Base-by-base conservation (phyloP, 2,113 vertebrate species). In the Lamprotornis superbus region DNA sequence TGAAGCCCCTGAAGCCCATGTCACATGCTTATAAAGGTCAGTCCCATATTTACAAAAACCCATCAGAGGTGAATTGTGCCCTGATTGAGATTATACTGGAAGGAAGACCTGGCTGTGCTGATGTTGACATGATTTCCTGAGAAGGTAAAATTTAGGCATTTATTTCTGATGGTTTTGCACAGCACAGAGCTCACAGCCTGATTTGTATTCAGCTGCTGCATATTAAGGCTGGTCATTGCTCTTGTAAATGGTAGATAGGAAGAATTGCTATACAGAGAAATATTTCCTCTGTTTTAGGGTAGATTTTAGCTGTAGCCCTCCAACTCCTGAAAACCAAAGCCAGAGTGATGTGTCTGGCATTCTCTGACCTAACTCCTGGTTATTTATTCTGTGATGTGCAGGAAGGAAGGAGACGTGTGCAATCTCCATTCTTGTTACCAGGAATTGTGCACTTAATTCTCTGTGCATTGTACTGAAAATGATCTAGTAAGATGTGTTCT, bases 361-460 rank as follows among this genome's bases (percentile, higher is more conserved):
- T 90, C 82, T 39, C 86, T 57, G 75, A 89, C 80, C 89, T 63
- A 4, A 1, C 76, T 80, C 79, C 59, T 3, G 1, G 61, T 83
- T 80, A 89, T 92, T 94, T 94, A 89, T 95, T 75, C 87, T 3
- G 13, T 10, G 56, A 61, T 42, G 84, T 44, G 84, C 92, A 91
- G 83, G 92, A 79, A 94, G 89, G 91, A 91, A 84, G 90, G 84
- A 84, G 97, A 93, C 4, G 59, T 52, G 76, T 44, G 57, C 95
- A 94, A 94, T 95, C 96, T 94, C 94, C 93, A 80, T 95, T 93
- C 95, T 94, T 87, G 89, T 95, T 95, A 91, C 84, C 90, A 89
- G 95, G 93, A 95, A 96, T 93, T 93, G 89, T 95, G 93, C 94
- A 96, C 97, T 96, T 96, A 92, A 95, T 97, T 97, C 95, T 97